Base-by-base conservation (phyloP, 2,888 invertebrate species). In the Nemurella pictetii region DNA sequence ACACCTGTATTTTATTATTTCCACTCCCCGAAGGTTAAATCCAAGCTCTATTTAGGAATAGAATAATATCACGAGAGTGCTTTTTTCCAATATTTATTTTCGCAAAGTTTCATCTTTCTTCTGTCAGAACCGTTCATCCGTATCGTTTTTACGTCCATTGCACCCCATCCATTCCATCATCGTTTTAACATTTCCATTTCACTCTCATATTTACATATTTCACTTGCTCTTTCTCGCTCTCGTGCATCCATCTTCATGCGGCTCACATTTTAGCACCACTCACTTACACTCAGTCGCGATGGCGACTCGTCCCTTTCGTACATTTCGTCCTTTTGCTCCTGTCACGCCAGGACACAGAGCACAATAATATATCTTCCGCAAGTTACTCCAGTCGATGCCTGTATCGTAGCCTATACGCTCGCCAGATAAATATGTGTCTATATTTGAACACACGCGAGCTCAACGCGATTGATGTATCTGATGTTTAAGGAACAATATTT, bases 1-100 rank as follows among this genome's bases (percentile, higher is more conserved):
- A 55, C 55, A 55, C 55, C 55, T 75, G 26, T 75, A 27, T 75
- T 75, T 28, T n/a, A 75, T 75, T 75, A 27, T 75, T 75, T 28
- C 28, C 12, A 25, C 55, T 55, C 55, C 12, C 55, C 9, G 55
- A n/a, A 2, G 55, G 55, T 75, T 25, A 75, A 75, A 75, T 75
- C 75, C 75, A n/a, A 75, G 75, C 26, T 55, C 55, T 55, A 55
- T 55, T 55, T 55, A 55, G 26, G 75, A 28, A 75, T 75, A 28
- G 75, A 75, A 75, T 75, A 27, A 75, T 75, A 78, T 78, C 28
- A 78, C 78, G 73, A 82, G 29, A 82, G 82, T 28, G 82, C 82
- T 82, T 82, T 82, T 82, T 82, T 82, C 28, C 82, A 82, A 82
- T 82, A 82, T 82, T 82, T 82, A 72, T 82, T 55, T 72, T 82